Evolutionary conservation across 2,888 invertebrate species (phyloP), one percentile per base, ranked within the genome.

Genomic region (Melangyna quadrimaculata): DNA sequence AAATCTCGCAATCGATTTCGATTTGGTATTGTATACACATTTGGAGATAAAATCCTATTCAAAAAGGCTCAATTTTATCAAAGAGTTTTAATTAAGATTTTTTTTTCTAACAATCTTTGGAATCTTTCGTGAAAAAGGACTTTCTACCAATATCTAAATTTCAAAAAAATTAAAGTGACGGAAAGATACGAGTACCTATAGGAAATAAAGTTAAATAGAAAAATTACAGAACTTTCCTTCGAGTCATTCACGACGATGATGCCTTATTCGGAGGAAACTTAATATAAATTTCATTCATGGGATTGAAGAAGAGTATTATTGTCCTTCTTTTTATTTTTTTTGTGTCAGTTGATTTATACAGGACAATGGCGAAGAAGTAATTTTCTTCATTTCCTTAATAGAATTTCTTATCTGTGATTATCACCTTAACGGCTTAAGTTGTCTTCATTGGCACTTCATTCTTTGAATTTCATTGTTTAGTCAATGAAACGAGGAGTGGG

Each of bases 301-400:
- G n/a, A 43, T 48, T 67, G 67, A 43, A 2, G 27, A 63, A 27
- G n/a, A 57, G 22, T 37, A n/a, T 37, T 45, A 63, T 57, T 61
- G 48, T 74, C 51, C 63, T 63, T 63, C 8, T 7, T 51, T 24
- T 43, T 53, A 55, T 10, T 63, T 29, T 59, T 51, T 40, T 51
- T 24, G 22, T 35, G 55, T 29, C 70, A 63, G 73, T 69, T 48
- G 69, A 73, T 57, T 48, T 53, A 43, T 53, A 35, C 8, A 70
- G 81, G 70, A 86, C 81, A 83, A 78, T 73, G 81, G 69, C 22
- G 17, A 61, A 35, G 77, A 78, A 88, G 90, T 89, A 90, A 91
- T 91, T 91, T 90, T 90, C 89, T 90, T 91, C 91, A 91, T 91
- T 91, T 91, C 90, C 91, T 91, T 91, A 91, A 91, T 91, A 91